These are phyloP conservation scores for Xenus cinereus DNA, from an alignment of 2,113 vertebrate genomes.

Conservation along the genomic window DNA sequence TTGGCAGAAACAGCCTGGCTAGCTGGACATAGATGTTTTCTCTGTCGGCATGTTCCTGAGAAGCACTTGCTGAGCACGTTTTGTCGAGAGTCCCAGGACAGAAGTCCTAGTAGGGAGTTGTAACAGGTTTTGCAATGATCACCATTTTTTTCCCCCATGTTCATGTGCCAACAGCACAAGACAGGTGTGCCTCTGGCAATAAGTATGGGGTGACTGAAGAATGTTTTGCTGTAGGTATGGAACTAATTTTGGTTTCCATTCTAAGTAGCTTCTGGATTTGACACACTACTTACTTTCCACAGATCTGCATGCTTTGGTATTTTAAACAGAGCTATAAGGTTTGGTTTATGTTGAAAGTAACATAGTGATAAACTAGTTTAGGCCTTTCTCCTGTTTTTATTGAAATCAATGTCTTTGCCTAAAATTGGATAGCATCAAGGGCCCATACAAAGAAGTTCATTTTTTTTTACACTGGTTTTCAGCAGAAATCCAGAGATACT, in stretches of 20 bases:
- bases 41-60: background rate
- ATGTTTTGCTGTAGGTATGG: background rate
- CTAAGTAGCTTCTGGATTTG: background rate
- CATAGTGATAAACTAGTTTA: background rate
- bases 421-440: background rate
- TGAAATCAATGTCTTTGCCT: background rate
- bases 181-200: background rate
- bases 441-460: background rate
- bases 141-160: fast-evolving
- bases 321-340: background rate
- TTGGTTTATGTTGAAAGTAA: background rate
- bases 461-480: background rate
- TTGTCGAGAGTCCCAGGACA: background rate
- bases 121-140: background rate
- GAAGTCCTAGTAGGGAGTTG: background rate
- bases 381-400: background rate
- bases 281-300: background rate
- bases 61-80: background rate
- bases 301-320: background rate
- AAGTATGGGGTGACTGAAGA: background rate
- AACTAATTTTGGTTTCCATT: background rate
- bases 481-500: background rate
- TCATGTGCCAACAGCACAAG: background rate
- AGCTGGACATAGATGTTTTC: background rate
- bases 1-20: background rate